phyloP scores from a whole-genome alignment of 2,888 invertebrate genomes.

The Synergus japonicus region DNA sequence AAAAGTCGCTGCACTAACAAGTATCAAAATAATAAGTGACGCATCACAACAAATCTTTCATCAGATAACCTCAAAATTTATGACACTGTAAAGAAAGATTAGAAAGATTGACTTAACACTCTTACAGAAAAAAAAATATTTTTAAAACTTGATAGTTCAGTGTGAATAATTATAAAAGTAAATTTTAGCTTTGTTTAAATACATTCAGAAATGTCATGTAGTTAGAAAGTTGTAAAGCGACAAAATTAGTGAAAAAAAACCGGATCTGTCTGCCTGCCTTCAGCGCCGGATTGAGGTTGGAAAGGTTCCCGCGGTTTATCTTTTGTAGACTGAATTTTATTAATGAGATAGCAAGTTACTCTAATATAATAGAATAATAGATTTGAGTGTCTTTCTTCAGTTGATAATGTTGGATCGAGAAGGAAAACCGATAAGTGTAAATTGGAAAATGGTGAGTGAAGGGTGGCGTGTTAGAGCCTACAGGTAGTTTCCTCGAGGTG shows the following conservation, averaged over 20 bases:
- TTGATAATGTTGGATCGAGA: slow-evolving; percentile 25
- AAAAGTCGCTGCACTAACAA: background rate
- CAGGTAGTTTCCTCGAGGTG: slow-evolving; percentile 67
- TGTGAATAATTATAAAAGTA: background rate
- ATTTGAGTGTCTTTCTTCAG: background rate
- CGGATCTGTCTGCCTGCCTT: background rate
- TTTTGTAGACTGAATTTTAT: background rate
- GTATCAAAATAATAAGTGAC: background rate
- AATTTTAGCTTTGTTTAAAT: slow-evolving; percentile 5
- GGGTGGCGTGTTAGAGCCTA: slow-evolving; percentile 60
- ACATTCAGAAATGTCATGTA: background rate
- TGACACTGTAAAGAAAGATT: background rate
- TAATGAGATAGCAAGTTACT: too few species aligned
- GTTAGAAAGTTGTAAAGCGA: slow-evolving; percentile 34
- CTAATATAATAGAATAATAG: too few species aligned
- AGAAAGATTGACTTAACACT: background rate
- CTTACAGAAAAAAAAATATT: too few species aligned
- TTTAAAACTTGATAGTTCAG: background rate
- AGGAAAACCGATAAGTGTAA: slow-evolving; percentile 33
- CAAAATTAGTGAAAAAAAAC: slow-evolving; percentile 9
- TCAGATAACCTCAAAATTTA: slow-evolving; percentile 23
- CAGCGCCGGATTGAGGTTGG: background rate
- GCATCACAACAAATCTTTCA: background rate
- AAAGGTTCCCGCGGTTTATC: background rate
- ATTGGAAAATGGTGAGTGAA: slow-evolving; percentile 51